These are phyloP conservation scores for Paramuricea clavata DNA, from an alignment of 92 coral and sea anemone genomes.

Conservation along the genomic window DNA sequence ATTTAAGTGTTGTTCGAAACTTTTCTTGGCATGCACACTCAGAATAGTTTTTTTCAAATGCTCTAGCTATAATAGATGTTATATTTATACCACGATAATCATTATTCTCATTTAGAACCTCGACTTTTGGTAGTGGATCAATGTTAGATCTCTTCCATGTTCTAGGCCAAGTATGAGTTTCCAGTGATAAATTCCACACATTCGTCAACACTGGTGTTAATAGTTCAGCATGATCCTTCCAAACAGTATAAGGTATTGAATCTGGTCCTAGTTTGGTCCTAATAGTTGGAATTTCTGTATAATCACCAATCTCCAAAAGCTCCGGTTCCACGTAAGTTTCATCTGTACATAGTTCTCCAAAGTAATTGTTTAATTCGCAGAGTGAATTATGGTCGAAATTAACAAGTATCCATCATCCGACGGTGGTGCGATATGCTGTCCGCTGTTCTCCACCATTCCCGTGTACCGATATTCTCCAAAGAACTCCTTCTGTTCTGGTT, in stretches of 20 bases:
- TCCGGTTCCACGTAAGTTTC: slow-evolving; percentile 3
- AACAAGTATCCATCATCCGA: background rate
- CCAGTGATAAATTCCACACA: background rate
- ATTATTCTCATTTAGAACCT: slow-evolving; percentile 31
- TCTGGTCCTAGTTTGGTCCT: background rate
- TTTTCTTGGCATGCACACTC: slow-evolving; percentile 32
- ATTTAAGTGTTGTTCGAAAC: slow-evolving; percentile 45
- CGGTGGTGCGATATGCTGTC: slow-evolving; percentile 30
- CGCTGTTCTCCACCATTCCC: slow-evolving; percentile 45
- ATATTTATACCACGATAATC: slow-evolving; percentile 69
- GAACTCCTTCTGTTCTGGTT: slow-evolving; percentile 52
- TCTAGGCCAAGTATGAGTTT: background rate
- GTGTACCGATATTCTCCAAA: slow-evolving; percentile 11
- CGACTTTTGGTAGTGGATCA: slow-evolving; percentile 66
- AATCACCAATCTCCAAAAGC: background rate
- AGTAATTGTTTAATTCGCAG: slow-evolving; percentile 18
- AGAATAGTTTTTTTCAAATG: slow-evolving; percentile 58
- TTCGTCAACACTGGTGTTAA: background rate
- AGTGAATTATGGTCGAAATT: slow-evolving; percentile 31
- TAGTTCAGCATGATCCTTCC: background rate
- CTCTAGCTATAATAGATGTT: slow-evolving; percentile 69
- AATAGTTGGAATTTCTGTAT: slow-evolving; percentile 19
- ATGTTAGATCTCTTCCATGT: slow-evolving; percentile 20
- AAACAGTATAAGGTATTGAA: background rate
- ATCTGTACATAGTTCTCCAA: slow-evolving; percentile 36